phyloP scores from a whole-genome alignment of 2,888 invertebrate species.

The Stegophylla sp. region DNA sequence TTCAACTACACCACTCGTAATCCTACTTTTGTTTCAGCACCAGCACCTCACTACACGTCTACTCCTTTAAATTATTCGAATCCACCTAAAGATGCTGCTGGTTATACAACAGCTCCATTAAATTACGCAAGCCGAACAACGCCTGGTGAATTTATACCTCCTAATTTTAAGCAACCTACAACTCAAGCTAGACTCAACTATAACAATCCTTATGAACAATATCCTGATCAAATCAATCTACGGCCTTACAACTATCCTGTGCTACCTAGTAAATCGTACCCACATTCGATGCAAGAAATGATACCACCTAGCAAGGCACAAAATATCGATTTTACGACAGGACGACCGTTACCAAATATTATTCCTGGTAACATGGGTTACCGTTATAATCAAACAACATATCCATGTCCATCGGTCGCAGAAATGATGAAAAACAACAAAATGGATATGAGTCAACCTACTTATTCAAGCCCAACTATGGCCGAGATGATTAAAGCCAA shows the following conservation, averaged over 20 bases:
- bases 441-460: slow-evolving; percentile 47
- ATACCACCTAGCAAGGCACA: slow-evolving; percentile 34
- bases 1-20: slow-evolving; percentile 31
- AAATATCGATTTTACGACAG: slow-evolving; percentile 59
- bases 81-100: slow-evolving; percentile 32
- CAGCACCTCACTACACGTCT: slow-evolving; percentile 51
- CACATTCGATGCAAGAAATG: slow-evolving; percentile 50
- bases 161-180: slow-evolving; percentile 46
- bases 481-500: slow-evolving; percentile 53
- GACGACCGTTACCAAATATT: slow-evolving; percentile 60
- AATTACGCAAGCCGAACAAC: slow-evolving; percentile 42
- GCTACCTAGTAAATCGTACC: slow-evolving; percentile 27
- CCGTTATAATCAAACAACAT: slow-evolving; percentile 60
- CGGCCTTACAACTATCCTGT: slow-evolving; percentile 46
- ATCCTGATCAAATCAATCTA: slow-evolving; percentile 53
- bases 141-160: slow-evolving; percentile 38
- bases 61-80: slow-evolving; percentile 59
- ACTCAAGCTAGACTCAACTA: slow-evolving; percentile 51
- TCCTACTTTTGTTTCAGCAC: slow-evolving; percentile 49
- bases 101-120: slow-evolving; percentile 46
- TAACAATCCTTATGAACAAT: slow-evolving; percentile 55
- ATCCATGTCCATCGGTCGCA: slow-evolving; percentile 29
- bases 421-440: slow-evolving; percentile 54
- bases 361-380: slow-evolving; percentile 61
- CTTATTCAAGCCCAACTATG: slow-evolving; percentile 41